Percentiles rank a stretch among this genome's conserved stretches.
These are phyloP conservation scores for Drosophila melanica DNA, from an alignment of 1,140 invertebrate species.

Conservation along the genomic window DNA sequence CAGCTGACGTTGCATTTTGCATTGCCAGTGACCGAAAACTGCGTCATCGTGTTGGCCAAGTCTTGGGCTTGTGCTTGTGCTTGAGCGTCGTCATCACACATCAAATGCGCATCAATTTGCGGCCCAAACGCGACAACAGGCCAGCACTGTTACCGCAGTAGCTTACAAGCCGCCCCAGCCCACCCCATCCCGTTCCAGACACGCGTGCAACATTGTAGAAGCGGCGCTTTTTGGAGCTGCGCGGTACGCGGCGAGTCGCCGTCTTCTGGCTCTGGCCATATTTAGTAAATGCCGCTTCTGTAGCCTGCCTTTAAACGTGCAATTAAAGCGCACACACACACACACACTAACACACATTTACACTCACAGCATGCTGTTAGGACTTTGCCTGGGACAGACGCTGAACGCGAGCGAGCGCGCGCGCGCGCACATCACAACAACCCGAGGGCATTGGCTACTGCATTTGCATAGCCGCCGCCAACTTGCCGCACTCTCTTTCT, in stretches of 20 bases:
- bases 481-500: constrained; percentile 34
- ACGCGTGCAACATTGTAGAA: constrained; percentile 66
- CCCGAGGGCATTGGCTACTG: constrained; percentile 83
- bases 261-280: constrained; percentile 58
- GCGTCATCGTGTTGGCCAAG: not conserved
- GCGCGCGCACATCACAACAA: constrained; percentile 77
- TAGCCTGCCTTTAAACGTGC: constrained; percentile 80
- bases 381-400: constrained; percentile 19
- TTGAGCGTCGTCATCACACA: constrained; percentile 57
- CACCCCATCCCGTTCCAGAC: constrained; percentile 41
- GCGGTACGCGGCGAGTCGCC: not conserved
- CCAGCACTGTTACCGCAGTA: not conserved
- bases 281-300: constrained; percentile 82
- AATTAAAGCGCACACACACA: constrained; percentile 71
- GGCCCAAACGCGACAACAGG: constrained; percentile 65
- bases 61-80: not conserved
- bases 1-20: too few species aligned
- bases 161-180: too few species aligned
- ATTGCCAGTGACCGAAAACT: too few species aligned
- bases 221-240: constrained; percentile 30
- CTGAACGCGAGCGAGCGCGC: constrained; percentile 27
- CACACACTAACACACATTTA: constrained; percentile 7
- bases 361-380: constrained; percentile 25
- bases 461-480: constrained; percentile 81
- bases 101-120: constrained; percentile 79